These are phyloP conservation scores for Chamaea fasciata DNA, from an alignment of 2,113 vertebrate species.

Conservation along the genomic window DNA sequence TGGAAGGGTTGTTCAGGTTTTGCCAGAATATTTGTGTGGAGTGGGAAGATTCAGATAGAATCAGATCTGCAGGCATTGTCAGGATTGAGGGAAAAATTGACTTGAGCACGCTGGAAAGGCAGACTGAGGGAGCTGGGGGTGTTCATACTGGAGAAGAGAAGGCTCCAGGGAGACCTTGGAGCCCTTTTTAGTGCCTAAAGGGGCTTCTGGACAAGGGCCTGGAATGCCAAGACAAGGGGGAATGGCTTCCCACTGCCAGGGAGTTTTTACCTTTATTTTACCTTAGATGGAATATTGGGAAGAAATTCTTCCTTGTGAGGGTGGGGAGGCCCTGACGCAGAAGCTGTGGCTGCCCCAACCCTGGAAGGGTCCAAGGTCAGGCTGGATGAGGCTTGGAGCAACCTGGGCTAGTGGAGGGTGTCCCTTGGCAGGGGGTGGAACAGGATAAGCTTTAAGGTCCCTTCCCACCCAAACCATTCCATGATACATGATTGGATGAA, in stretches of 20 bases:
- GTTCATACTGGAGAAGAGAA: background rate
- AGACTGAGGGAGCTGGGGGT: background rate
- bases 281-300: background rate
- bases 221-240: background rate
- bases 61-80: background rate
- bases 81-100: background rate
- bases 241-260: background rate
- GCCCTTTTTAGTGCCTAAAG: background rate
- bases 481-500: background rate
- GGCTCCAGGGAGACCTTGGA: background rate
- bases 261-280: background rate
- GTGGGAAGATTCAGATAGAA: background rate
- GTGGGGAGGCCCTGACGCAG: fast-evolving
- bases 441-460: background rate
- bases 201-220: background rate
- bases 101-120: background rate
- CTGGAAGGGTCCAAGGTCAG: fast-evolving
- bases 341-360: background rate
- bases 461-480: background rate
- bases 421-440: background rate
- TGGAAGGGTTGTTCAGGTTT: background rate
- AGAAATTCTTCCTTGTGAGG: fast-evolving
- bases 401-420: fast-evolving
- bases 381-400: fast-evolving
- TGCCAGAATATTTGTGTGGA: background rate